Base-by-base conservation (phyloP, 1,140 invertebrate species). In the Ectropis grisescens region DNA sequence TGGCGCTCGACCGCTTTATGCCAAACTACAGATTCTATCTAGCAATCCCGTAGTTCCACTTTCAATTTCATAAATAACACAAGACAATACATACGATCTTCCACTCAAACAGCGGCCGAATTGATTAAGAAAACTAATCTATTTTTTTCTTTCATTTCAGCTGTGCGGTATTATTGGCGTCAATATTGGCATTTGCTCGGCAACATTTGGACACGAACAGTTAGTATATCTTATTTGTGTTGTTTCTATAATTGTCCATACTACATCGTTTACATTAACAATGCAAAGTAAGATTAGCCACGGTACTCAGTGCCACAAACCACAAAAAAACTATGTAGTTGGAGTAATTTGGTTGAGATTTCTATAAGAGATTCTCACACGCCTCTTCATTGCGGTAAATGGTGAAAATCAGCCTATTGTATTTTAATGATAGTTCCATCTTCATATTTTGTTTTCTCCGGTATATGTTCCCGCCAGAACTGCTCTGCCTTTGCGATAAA, bases 161-260 rank as follows among this genome's bases (percentile, higher is more conserved):
- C 62, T 76, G 37, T 61, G 65, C 65, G 65, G 69, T 52, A 48
- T 75, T 79, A 40, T 60, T 80, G 58, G 64, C 71, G 62, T 48
- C n/a, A n/a, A 56, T 55, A 38, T 67, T 71, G 70, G 70, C 47
- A 55, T 74, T 70, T 69, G 68, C 68, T 54, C 64, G 42, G 75
- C 71, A 52, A 80, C 75, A 60, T 80, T 80, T 64, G 75, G 70
- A 54, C 52, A 65, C 56, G 70, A 76, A 72, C 75, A 80, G 75
- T 80, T 61, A 80, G 75, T 80, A 70, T 67, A 38, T 57, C 58
- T 10, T 26, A 10, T 26, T 26, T 26, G 10, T 10, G 24, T 26
- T 26, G n/a, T n/a, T 26, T 7, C 24, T 10, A n/a, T 7, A 26
- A 7, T 30, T 40, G 15, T 40, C 31, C 16, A 40, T 14, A 26